Evolutionary conservation across 2,797 vertebrate genomes (phyloP).

Genomic region (Acanthis flammea): DNA sequence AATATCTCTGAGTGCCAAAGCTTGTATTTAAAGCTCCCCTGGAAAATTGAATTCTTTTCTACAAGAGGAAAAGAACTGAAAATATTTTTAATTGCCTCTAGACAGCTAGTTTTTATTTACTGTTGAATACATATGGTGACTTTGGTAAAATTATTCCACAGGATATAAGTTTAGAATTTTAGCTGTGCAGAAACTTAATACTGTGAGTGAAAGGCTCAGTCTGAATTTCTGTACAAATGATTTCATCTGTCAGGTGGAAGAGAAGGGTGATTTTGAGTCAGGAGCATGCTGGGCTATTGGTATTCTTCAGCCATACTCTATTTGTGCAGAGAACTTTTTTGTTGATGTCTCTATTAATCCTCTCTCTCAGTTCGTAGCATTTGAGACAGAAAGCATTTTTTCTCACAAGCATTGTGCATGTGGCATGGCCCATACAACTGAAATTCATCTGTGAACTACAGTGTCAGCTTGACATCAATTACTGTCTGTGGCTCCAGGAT

Average conservation of each 20-base stretch:
- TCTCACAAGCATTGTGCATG: neutral
- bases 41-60: neutral
- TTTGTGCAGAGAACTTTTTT: neutral
- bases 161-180: neutral
- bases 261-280: neutral
- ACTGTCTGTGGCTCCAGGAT: neutral
- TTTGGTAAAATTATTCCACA: neutral
- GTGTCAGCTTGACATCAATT: neutral
- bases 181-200: neutral
- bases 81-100: slow-evolving; percentile 41
- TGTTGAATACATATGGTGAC: neutral
- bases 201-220: neutral
- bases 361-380: neutral
- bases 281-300: neutral
- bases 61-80: neutral
- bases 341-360: slow-evolving; percentile 20
- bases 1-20: neutral
- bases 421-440: neutral
- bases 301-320: neutral
- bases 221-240: neutral
- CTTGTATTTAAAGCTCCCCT: neutral
- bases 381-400: slow-evolving; percentile 26
- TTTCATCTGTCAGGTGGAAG: neutral
- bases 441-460: neutral
- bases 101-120: neutral